Evolutionary conservation across 2,797 vertebrate species (phyloP), one percentile per base, ranked within the genome.

Genomic region (Enteromius viviparus): DNA sequence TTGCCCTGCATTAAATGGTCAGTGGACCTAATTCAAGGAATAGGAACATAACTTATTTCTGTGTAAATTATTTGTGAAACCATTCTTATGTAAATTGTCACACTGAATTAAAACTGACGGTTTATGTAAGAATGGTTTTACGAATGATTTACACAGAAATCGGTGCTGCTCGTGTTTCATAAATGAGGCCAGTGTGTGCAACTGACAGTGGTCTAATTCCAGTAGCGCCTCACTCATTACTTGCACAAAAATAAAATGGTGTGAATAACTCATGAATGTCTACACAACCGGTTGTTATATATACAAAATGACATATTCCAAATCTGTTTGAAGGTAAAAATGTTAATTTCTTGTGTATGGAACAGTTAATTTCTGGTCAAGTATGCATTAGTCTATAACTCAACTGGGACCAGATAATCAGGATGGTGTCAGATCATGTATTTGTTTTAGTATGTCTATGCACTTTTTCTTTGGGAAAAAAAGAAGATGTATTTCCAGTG

Each of bases 181-280:
- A 14, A 81, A 81, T 37, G 79, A 81, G 26, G 40, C 42, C 53
- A 72, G 29, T 71, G 69, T 72, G 40, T 62, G 19, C 62, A 55
- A 62, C 72, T 26, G 32, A 1, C 23, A 9, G 37, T 77, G 64
- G 68, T 55, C 79, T 71, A 80, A 21, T 65, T 82, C 49, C 65
- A 78, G 51, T 82, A 82, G 74, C 62, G 78, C 55, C 64, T 32
- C 62, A 75, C 76, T 69, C 79, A 71, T 86, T 86, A 64, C 71
- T 42, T 80, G 29, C 42, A 80, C 78, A 42, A 81, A 72, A 81
- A 72, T 72, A 62, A 81, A 80, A 60, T 40, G 11, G 42, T 34
- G 21, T 53, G 32, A 84, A 74, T 74, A 49, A 40, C 14, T 62
- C 49, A 49, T 42, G 68, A 26, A 72, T 65, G 21, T 78, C 65